Base-by-base conservation (phyloP, 2,113 vertebrate genomes). In the Elachura formosa region DNA sequence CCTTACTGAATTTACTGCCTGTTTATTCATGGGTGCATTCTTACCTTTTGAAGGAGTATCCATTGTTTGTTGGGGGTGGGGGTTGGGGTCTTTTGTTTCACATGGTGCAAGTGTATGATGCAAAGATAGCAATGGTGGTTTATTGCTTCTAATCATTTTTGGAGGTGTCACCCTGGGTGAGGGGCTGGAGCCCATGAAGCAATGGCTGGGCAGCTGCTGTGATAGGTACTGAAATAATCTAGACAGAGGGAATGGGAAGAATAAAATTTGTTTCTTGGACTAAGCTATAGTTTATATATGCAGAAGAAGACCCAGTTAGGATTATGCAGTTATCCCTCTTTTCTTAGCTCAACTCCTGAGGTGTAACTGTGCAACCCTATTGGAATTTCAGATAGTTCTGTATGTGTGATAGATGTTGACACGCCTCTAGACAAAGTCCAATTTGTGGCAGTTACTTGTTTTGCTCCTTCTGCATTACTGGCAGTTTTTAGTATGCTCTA, bases 51-150 rank as follows among this genome's bases (percentile, higher is more conserved):
- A 13, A 51, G 59, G 15, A 3, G 3, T 67, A 31, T n/a, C 58
- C 52, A 33, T 2, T 0, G 0, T 71, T 31, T 62, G n/a, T 28
- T 29, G 38, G 43, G 11, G 15, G 6, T n/a, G n/a, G n/a, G n/a
- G n/a, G n/a, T n/a, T n/a, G 19, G 3, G 3, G 12, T 81, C 21
- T 69, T 76, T 22, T 34, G 28, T 95, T 74, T 46, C 17, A 4
- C 3, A 1, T 31, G 31, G 15, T 62, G 2, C 41, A n/a, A 31
- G 22, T 34, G 54, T 69, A 34, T n/a, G 26, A 5, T 56, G 36
- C 55, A 69, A n/a, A 76, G 21, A 46, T 68, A 4, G 11, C 34
- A 34, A 7, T 26, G 22, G 10, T 62, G 12, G 8, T 28, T 62
- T 46, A 23, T 75, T 1, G 0, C 48, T 58, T 55, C 13, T 59